Evolutionary conservation across 2,797 vertebrate genomes (phyloP).

Genomic region (Kryptopterus vitreolus): DNA sequence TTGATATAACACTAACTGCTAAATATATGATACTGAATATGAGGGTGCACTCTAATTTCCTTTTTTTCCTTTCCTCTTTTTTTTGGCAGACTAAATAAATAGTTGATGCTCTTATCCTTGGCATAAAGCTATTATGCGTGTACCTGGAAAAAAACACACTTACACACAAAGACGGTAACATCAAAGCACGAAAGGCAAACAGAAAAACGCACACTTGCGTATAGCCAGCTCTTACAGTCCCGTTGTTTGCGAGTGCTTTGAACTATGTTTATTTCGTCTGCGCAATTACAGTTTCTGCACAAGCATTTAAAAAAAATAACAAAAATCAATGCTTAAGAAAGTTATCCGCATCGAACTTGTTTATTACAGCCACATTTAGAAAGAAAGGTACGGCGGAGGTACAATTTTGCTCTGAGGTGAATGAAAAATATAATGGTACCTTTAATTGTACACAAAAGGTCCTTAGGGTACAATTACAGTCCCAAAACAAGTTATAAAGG

Average conservation of each 20-base stretch:
- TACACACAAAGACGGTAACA: neutral
- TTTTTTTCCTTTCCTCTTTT: too few species aligned
- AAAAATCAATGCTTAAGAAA: neutral
- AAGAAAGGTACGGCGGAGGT: too few species aligned
- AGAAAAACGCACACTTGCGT: neutral
- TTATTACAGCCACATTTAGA: neutral
- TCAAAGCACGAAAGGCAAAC: neutral
- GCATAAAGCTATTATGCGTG: neutral
- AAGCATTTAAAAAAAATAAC: neutral
- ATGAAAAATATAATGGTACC: too few species aligned
- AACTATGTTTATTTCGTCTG: neutral
- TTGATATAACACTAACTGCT: neutral
- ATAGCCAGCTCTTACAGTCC: neutral
- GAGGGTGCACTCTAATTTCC: neutral
- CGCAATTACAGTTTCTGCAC: neutral
- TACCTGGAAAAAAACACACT: neutral
- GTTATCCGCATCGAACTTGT: neutral
- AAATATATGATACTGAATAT: neutral
- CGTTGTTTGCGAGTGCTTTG: too few species aligned
- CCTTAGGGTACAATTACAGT: too few species aligned
- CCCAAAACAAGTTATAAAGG: too few species aligned
- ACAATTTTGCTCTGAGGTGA: too few species aligned
- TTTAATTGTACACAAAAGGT: too few species aligned
- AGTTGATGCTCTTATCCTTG: neutral
- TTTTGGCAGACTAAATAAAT: neutral